Percentiles rank a stretch among this genome's conserved stretches.
Evolutionary conservation across 2,113 vertebrate species (phyloP).

Genomic region (Rhineura floridana): DNA sequence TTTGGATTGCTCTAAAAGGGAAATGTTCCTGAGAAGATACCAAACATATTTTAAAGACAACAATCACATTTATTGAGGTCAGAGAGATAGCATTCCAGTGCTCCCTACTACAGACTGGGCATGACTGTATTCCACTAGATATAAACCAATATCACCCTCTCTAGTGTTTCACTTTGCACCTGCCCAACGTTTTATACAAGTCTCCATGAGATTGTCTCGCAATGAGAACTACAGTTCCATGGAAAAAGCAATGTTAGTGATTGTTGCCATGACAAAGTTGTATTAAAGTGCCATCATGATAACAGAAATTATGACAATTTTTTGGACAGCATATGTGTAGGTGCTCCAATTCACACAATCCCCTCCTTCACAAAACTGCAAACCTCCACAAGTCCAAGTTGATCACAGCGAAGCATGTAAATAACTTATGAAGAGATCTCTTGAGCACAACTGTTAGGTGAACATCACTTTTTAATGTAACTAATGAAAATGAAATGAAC

Average conservation of each 20-base stretch:
- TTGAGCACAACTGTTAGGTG: too few species aligned
- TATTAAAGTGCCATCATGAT: background rate
- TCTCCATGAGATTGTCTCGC: background rate
- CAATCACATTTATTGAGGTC: background rate
- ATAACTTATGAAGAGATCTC: background rate
- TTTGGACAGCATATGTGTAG: background rate
- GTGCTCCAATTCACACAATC: background rate
- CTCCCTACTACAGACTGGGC: constrained; percentile 6
- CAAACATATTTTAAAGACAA: constrained; percentile 17
- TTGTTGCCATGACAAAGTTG: background rate
- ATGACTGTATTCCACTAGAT: constrained; percentile 38
- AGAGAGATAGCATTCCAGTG: background rate
- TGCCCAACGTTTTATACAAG: background rate
- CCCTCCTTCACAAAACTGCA: background rate
- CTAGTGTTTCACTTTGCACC: background rate
- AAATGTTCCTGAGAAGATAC: constrained; percentile 71
- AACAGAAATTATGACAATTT: too few species aligned
- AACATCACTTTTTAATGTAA: too few species aligned
- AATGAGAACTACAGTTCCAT: background rate
- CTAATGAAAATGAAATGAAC: too few species aligned
- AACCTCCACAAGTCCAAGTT: background rate
- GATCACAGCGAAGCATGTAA: background rate
- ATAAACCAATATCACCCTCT: constrained; percentile 6
- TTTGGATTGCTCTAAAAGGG: constrained; percentile 66
- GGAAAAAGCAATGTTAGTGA: too few species aligned